Percentiles rank a stretch among this genome's conserved stretches.
These are phyloP conservation scores for Dicaeum eximium DNA, from an alignment of 2,113 vertebrate species.

Conservation along the genomic window DNA sequence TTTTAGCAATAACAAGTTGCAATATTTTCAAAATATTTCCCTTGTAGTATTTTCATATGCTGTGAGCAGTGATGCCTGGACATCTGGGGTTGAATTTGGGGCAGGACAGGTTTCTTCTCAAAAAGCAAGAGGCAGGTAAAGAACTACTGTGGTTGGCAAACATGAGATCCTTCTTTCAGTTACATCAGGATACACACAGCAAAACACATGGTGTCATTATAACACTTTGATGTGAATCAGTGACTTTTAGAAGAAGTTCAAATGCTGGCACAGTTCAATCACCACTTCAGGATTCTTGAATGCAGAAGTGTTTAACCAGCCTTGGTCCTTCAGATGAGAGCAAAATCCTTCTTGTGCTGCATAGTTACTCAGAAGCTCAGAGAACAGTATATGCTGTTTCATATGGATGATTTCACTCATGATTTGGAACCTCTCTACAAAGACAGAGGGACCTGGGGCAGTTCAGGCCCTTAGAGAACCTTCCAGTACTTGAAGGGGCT, in stretches of 20 bases:
- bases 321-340: not conserved
- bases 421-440: not conserved
- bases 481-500: not conserved
- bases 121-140: not conserved
- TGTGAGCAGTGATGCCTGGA: not conserved
- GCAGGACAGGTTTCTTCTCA: not conserved
- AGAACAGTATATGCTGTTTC: too few species aligned
- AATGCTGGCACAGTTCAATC: not conserved
- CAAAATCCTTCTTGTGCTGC: not conserved
- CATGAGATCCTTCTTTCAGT: not conserved
- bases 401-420: not conserved
- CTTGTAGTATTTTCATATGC: not conserved
- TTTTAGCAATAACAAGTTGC: not conserved
- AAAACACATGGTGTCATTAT: not conserved
- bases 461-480: not conserved
- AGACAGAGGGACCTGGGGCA: not conserved
- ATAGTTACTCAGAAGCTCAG: not conserved
- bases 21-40: not conserved
- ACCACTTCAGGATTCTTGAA: not conserved
- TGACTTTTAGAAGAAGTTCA: not conserved
- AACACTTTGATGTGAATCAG: not conserved
- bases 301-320: not conserved
- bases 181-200: not conserved
- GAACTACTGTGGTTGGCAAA: not conserved
- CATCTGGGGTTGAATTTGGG: not conserved